Conservation (phyloP, 2,888 invertebrate species). For the Cephus rjabovi region DNA sequence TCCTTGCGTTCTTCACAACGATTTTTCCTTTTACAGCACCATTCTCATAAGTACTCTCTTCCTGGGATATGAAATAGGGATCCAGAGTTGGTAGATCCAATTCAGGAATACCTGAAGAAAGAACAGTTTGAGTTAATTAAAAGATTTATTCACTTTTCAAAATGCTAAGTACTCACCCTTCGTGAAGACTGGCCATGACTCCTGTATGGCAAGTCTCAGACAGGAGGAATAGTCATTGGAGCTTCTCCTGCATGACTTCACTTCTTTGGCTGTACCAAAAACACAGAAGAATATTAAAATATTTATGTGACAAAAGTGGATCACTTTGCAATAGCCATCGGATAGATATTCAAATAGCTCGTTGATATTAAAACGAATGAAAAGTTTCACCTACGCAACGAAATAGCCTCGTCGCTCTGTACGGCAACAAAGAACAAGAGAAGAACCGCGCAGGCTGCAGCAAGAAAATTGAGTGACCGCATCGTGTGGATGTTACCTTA, state of each 20-base stretch:
- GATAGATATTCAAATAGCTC: not conserved
- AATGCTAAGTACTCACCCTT: conserved; percentile 43
- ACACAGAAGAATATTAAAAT: not conserved
- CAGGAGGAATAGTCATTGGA: conserved; percentile 57
- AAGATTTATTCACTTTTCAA: not conserved
- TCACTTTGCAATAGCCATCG: not conserved
- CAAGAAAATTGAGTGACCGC: not conserved
- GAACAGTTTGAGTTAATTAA: not conserved
- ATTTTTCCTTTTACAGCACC: conserved; percentile 68
- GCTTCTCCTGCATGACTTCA: conserved; percentile 55
- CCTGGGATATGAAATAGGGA: conserved; percentile 68
- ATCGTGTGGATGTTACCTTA: conserved; percentile 38
- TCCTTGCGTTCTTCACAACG: conserved; percentile 68
- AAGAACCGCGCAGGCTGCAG: conserved; percentile 33
- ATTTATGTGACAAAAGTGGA: not conserved
- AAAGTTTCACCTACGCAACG: conserved; percentile 16
- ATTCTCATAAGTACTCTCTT: conserved; percentile 63
- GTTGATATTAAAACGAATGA: not conserved
- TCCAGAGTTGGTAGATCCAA: conserved; percentile 69
- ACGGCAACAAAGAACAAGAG: conserved; percentile 19
- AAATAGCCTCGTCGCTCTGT: not conserved
- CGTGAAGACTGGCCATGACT: conserved; percentile 56
- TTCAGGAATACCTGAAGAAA: conserved; percentile 68
- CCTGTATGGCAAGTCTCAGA: conserved; percentile 58
- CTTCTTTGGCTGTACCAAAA: conserved; percentile 39